A percentile compares a stretch with the other conserved stretches of the same genome.
phyloP scores from a whole-genome alignment of 2,113 vertebrate genomes.

The Takifugu flavidus region DNA sequence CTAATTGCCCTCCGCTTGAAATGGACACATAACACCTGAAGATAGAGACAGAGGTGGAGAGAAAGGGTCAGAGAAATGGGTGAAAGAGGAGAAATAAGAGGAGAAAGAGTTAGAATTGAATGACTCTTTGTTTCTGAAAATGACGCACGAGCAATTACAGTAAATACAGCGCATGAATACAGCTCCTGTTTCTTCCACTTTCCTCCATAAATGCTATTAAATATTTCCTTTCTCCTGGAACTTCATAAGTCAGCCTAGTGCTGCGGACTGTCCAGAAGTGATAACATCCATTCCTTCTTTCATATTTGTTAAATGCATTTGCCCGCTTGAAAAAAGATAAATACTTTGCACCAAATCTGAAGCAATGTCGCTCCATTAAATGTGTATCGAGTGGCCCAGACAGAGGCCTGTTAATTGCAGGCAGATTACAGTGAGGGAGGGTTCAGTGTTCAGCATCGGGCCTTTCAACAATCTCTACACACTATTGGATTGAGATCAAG shows the following conservation, averaged over 20 bases:
- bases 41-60: conserved; percentile 43
- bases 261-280: neutral
- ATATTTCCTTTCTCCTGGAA: no score
- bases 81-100: neutral
- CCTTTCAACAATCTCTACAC: conserved; percentile 36
- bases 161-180: no score
- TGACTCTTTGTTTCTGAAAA: neutral
- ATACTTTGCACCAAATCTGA: neutral
- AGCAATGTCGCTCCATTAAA: neutral
- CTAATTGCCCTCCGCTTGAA: conserved; percentile 79
- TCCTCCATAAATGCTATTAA: neutral
- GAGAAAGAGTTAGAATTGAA: neutral
- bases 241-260: no score
- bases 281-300: no score
- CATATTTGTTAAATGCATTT: no score
- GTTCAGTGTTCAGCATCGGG: conserved; percentile 8
- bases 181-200: neutral
- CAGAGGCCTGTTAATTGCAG: conserved; percentile 42
- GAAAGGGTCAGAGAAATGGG: neutral
- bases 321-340: no score
- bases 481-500: conserved; percentile 62
- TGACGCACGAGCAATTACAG: no score
- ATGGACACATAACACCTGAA: conserved; percentile 61
- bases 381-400: conserved; percentile 47
- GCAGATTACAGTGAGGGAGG: conserved; percentile 15